phyloP scores from a whole-genome alignment of 2,113 vertebrate genomes.

The Shinisaurus crocodilurus region DNA sequence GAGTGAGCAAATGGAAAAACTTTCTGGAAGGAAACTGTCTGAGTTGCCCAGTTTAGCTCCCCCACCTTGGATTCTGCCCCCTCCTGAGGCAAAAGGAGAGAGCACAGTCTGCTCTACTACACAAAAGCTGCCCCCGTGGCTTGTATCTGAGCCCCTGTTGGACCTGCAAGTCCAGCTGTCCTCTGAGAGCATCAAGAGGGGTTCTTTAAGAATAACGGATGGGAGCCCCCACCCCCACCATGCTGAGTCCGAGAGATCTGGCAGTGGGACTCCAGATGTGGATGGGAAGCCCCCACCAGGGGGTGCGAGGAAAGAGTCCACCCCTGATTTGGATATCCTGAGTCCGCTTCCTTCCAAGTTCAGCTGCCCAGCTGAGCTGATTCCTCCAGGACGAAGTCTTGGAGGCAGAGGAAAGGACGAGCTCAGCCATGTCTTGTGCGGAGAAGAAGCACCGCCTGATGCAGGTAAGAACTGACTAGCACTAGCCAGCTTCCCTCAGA shows the following conservation, averaged over 20 bases:
- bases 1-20: slow-evolving; percentile 75
- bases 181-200: background rate
- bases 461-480: slow-evolving; percentile 69
- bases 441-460: slow-evolving; percentile 19
- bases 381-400: slow-evolving; percentile 83
- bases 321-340: slow-evolving; percentile 65
- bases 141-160: slow-evolving; percentile 72
- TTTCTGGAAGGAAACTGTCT: slow-evolving; percentile 70
- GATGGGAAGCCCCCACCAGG: slow-evolving; percentile 25
- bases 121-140: slow-evolving; percentile 78
- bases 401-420: slow-evolving; percentile 51
- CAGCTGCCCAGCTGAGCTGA: slow-evolving; percentile 62
- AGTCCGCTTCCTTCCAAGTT: slow-evolving; percentile 38
- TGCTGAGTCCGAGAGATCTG: slow-evolving; percentile 39
- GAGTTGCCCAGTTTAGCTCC: slow-evolving; percentile 76
- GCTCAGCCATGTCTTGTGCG: slow-evolving; percentile 30
- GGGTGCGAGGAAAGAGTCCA: slow-evolving; percentile 10
- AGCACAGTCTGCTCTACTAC: slow-evolving; percentile 59
- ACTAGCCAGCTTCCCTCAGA: background rate
- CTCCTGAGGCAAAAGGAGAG: slow-evolving; percentile 61
- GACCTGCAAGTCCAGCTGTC: slow-evolving; percentile 48
- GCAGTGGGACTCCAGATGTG: slow-evolving; percentile 56
- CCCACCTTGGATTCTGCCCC: slow-evolving; percentile 83
- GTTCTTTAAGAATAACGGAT: slow-evolving; percentile 61
- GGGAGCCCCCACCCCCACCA: slow-evolving; percentile 64